These are phyloP conservation scores for Harpegnathos saltator DNA, from an alignment of 1,140 invertebrate species.

Conservation along the genomic window DNA sequence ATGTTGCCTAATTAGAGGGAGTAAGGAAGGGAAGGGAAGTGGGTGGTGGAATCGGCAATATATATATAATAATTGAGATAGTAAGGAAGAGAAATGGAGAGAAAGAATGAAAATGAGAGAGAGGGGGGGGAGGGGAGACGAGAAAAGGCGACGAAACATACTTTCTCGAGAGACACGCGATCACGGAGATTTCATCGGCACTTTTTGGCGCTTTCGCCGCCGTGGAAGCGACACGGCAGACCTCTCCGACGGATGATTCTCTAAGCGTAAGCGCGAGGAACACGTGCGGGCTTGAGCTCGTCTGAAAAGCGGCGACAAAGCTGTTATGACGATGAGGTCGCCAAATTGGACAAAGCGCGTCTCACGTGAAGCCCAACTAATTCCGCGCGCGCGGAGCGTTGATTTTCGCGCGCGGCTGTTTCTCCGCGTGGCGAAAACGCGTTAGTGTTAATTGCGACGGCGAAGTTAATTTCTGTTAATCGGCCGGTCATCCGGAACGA, in stretches of 20 bases:
- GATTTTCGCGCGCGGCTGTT: constrained; percentile 40
- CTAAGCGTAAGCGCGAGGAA: not conserved
- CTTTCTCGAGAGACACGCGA: too few species aligned
- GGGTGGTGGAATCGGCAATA: not conserved
- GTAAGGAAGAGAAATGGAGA: not conserved
- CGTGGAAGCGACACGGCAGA: not conserved
- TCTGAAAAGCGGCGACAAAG: constrained; percentile 17
- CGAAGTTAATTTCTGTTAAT: constrained; percentile 56
- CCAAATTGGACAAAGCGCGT: constrained; percentile 38
- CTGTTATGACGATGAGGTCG: constrained; percentile 11
- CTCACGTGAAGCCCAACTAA: constrained; percentile 20
- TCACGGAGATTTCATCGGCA: too few species aligned
- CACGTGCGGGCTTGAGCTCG: not conserved
- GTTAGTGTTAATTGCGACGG: constrained; percentile 34
- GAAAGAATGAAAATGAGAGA: too few species aligned
- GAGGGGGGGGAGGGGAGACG: too few species aligned
- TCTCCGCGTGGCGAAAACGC: constrained; percentile 15
- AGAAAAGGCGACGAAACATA: too few species aligned
- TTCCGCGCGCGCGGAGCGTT: constrained; percentile 7
- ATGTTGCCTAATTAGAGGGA: not conserved
- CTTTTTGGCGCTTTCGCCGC: too few species aligned
- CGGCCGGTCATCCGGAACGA: constrained; percentile 29
- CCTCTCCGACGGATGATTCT: not conserved
- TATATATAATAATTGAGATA: too few species aligned
- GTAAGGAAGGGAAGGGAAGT: not conserved